Percentiles rank a stretch among this genome's conserved stretches.
phyloP scores from a whole-genome alignment of 2,888 invertebrate species.

The Zelleria hepariella region DNA sequence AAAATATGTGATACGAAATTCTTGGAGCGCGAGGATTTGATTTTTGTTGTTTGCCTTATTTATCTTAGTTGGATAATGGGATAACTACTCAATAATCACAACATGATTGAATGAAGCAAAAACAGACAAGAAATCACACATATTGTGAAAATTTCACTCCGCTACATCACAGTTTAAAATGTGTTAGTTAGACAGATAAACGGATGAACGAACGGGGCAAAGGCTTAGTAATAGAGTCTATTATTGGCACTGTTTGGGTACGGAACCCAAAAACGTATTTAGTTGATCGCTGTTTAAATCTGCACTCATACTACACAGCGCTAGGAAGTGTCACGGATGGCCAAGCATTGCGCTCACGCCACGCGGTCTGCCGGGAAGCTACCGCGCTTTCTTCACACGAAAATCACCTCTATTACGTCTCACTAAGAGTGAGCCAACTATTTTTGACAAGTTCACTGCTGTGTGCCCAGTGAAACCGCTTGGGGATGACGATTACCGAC shows the following conservation, averaged over 20 bases:
- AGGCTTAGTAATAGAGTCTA: not conserved
- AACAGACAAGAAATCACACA: too few species aligned
- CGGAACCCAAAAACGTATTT: not conserved
- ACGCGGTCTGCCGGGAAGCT: not conserved
- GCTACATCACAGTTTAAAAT: too few species aligned
- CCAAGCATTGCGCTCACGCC: conserved; percentile 1
- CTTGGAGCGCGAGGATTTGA: too few species aligned
- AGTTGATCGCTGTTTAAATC: not conserved
- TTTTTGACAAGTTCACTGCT: not conserved
- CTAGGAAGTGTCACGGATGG: conserved; percentile 11
- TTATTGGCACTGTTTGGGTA: not conserved
- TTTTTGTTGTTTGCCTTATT: too few species aligned
- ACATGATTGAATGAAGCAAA: too few species aligned
- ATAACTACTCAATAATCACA: too few species aligned
- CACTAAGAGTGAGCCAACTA: not conserved
- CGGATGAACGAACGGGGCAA: too few species aligned
- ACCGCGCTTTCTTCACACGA: not conserved
- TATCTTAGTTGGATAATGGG: too few species aligned
- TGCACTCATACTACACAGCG: not conserved
- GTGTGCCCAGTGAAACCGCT: not conserved
- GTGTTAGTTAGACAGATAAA: too few species aligned
- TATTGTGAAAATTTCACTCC: too few species aligned
- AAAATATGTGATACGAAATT: too few species aligned
- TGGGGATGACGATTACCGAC: not conserved
- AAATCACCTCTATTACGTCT: not conserved